Evolutionary conservation across 2,113 vertebrate species (phyloP).

Genomic region (Apus apus): DNA sequence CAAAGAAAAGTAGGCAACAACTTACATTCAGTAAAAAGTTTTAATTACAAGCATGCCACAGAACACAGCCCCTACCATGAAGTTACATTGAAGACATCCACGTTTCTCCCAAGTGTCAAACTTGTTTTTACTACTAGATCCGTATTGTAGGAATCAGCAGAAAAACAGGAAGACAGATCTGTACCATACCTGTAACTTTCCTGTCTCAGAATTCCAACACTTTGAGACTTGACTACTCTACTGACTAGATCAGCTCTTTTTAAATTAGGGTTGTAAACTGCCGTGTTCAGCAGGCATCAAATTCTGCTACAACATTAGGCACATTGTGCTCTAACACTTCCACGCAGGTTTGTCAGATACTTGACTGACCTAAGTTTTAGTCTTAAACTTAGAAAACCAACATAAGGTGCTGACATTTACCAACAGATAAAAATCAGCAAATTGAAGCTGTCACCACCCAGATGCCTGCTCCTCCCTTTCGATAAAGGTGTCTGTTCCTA

Average conservation of each 20-base stretch:
- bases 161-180: background rate
- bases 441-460: background rate
- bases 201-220: background rate
- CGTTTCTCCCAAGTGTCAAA: background rate
- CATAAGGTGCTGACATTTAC: background rate
- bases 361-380: background rate
- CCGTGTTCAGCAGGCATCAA: background rate
- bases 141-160: background rate
- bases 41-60: background rate
- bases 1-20: background rate
- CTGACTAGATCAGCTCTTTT: background rate
- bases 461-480: background rate
- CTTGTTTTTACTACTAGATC: background rate
- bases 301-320: background rate
- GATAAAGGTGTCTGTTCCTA: background rate
- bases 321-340: background rate
- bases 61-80: background rate
- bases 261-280: background rate
- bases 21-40: background rate
- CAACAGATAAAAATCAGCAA: slow-evolving; percentile 38
- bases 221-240: background rate
- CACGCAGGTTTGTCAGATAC: background rate
- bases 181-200: background rate
- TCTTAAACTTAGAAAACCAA: background rate
- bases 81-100: background rate